Evolutionary conservation across 2,113 vertebrate species (phyloP).

Genomic region (Bambusicola thoracicus): DNA sequence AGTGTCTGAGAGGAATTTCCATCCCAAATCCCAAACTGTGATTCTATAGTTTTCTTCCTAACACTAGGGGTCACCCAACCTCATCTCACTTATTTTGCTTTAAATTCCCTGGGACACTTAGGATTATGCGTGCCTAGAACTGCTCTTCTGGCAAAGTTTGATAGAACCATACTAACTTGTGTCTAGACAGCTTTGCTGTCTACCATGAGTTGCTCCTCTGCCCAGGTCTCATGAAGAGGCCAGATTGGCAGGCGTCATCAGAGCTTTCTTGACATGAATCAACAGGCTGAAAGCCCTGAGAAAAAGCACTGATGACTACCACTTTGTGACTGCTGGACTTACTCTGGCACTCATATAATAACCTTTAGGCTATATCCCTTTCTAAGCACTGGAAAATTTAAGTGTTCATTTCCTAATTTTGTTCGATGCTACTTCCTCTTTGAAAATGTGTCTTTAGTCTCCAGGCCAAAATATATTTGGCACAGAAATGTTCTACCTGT

Average conservation of each 20-base stretch:
- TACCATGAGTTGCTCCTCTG: neutral
- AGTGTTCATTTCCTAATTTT: slow-evolving; percentile 33
- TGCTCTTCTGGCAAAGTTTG: neutral
- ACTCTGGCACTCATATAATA: neutral
- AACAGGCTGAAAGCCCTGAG: slow-evolving; percentile 14
- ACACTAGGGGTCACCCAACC: neutral
- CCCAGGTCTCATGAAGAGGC: neutral
- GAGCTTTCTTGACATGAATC: slow-evolving; percentile 32
- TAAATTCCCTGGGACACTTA: neutral
- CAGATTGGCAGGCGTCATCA: neutral
- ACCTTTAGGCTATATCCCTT: slow-evolving; percentile 20
- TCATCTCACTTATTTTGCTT: neutral
- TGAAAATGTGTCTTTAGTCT: neutral
- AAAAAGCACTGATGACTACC: slow-evolving; percentile 1
- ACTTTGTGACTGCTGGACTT: neutral
- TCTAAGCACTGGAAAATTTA: neutral
- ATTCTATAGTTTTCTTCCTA: neutral
- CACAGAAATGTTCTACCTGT: neutral
- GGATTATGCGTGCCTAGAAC: neutral
- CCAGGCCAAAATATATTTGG: neutral
- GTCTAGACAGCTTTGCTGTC: neutral
- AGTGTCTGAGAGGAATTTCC: neutral
- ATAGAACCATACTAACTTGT: neutral
- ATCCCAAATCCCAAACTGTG: neutral
- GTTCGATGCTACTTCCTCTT: neutral